These are phyloP conservation scores for Hephaestus fuliginosus DNA, from an alignment of 2,797 vertebrate species.

Conservation along the genomic window DNA sequence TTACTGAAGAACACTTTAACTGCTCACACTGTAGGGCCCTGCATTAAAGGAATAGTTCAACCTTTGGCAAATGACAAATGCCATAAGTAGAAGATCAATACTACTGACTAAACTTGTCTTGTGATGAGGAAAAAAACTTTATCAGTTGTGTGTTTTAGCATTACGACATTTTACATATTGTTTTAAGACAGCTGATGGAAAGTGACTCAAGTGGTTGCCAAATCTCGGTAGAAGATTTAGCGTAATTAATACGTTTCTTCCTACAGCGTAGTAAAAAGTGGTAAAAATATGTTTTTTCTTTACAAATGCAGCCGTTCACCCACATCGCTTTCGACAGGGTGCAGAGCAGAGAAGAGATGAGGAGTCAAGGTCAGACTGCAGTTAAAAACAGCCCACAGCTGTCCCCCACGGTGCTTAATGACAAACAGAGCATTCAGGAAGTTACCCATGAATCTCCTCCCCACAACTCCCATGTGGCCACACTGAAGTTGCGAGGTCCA, in stretches of 20 bases:
- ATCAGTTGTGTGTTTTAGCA: background rate
- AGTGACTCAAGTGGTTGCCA: background rate
- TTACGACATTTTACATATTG: background rate
- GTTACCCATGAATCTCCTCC: slow-evolving; percentile 90
- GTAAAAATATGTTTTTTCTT: background rate
- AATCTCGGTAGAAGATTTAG: background rate
- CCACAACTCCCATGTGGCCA: slow-evolving; percentile 89
- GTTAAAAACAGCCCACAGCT: slow-evolving; percentile 55
- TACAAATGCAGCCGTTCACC: slow-evolving; percentile 37
- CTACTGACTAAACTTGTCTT: background rate
- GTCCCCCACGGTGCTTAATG: slow-evolving; percentile 74
- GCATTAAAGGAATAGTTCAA: background rate
- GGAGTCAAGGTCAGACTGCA: slow-evolving; percentile 74
- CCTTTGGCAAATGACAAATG: background rate
- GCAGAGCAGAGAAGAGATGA: slow-evolving; percentile 54
- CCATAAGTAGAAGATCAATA: background rate
- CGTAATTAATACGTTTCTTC: background rate
- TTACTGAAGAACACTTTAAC: too few species aligned
- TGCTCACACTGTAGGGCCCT: too few species aligned
- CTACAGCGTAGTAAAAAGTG: background rate
- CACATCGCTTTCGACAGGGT: background rate
- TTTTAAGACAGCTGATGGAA: background rate
- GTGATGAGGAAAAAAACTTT: background rate
- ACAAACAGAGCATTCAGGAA: slow-evolving; percentile 79
- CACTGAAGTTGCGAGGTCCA: slow-evolving; percentile 85